Percentiles rank a stretch among this genome's conserved stretches.
These are phyloP conservation scores for Lota lota DNA, from an alignment of 2,113 vertebrate species.

Conservation along the genomic window DNA sequence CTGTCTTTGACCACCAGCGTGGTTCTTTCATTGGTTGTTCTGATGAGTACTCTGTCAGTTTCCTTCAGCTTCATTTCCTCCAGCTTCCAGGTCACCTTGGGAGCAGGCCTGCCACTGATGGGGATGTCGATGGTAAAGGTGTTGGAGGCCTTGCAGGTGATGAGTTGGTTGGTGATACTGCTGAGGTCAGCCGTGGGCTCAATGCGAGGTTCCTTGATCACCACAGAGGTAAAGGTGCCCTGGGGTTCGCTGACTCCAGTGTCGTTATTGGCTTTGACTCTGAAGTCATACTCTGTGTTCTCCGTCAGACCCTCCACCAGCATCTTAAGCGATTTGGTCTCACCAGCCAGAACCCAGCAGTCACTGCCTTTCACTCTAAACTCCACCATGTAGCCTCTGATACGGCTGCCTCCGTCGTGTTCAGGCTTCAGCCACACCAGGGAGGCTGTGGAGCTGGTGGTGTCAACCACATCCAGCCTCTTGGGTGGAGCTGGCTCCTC, in stretches of 20 bases:
- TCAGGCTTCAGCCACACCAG: constrained; percentile 97
- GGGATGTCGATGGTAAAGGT: constrained; percentile 92
- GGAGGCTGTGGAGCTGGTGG: constrained; percentile 84
- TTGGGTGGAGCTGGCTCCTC: constrained; percentile 95
- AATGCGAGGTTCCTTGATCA: constrained; percentile 95
- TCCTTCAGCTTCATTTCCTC: constrained; percentile 98
- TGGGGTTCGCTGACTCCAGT: constrained; percentile 92
- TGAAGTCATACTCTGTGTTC: constrained; percentile 95
- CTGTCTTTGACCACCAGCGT: constrained; percentile 88
- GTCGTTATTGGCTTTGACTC: constrained; percentile 91
- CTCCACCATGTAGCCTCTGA: constrained; percentile 90
- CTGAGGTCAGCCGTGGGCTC: constrained; percentile 97
- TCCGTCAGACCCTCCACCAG: constrained; percentile 86
- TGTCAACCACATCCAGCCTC: constrained; percentile 91
- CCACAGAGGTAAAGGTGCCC: constrained; percentile 89
- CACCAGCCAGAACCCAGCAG: constrained; percentile 83
- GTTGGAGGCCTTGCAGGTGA: constrained; percentile 89
- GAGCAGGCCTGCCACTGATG: constrained; percentile 90
- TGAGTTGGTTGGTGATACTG: constrained; percentile 92
- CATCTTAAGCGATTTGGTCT: constrained; percentile 88
- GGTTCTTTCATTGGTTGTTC: constrained; percentile 85
- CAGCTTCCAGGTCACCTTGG: constrained; percentile 95
- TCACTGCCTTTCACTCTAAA: constrained; percentile 86
- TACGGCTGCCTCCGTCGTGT: constrained; percentile 92
- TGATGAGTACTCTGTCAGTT: constrained; percentile 89